phyloP scores from a whole-genome alignment of 2,888 invertebrate species.

The Macaria notata region DNA sequence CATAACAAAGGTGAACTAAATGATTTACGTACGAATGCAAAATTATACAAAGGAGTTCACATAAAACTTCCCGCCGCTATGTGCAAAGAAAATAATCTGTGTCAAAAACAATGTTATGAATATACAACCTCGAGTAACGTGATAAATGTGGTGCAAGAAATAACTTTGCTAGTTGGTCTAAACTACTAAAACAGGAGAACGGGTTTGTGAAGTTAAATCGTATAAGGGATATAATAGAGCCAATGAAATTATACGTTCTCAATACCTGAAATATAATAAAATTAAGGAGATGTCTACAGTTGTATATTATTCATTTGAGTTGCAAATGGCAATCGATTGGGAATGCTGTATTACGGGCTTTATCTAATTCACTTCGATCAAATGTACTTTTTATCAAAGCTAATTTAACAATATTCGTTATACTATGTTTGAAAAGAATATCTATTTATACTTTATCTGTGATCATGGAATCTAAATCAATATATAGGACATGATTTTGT shows the following conservation, averaged over 20 bases:
- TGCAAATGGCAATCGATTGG: no score
- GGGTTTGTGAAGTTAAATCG: constrained; percentile 7
- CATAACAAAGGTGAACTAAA: constrained; percentile 26
- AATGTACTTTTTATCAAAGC: no score
- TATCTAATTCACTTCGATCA: no score
- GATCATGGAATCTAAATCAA: no score
- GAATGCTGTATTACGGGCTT: no score
- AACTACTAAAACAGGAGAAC: constrained; percentile 11
- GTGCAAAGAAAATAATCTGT: constrained; percentile 67
- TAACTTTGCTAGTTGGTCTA: constrained; percentile 60
- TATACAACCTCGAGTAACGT: constrained; percentile 65
- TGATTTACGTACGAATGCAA: constrained; percentile 47
- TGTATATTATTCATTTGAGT: no score
- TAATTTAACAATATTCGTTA: no score
- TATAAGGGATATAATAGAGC: constrained; percentile 1
- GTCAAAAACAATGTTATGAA: constrained; percentile 70
- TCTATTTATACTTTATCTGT: no score
- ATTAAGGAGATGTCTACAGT: no score
- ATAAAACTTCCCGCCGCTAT: constrained; percentile 46
- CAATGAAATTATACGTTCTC: background rate
- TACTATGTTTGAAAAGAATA: no score
- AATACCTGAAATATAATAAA: no score
- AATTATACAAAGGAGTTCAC: constrained; percentile 45
- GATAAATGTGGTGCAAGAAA: constrained; percentile 63
- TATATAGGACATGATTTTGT: no score